These are phyloP conservation scores for Mechanitis mazaeus DNA, from an alignment of 2,888 invertebrate species.

Conservation along the genomic window DNA sequence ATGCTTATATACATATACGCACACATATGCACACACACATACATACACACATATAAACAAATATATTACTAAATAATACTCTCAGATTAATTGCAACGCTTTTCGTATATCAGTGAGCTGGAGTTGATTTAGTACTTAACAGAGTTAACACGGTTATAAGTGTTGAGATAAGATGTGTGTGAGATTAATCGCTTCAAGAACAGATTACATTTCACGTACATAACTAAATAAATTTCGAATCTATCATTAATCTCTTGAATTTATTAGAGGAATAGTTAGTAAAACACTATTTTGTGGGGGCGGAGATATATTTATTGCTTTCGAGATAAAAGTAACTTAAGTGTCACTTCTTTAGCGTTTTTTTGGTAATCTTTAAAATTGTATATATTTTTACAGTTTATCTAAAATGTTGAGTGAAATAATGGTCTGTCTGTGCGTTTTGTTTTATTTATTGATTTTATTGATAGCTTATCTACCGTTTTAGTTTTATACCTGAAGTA, in stretches of 20 bases:
- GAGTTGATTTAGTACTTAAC: slow-evolving; percentile 24
- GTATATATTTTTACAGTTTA: slow-evolving; percentile 26
- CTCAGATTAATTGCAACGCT: slow-evolving; percentile 12
- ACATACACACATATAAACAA: no score
- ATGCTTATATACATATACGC: no score
- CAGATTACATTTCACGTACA: slow-evolving; percentile 65
- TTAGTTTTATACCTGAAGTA: neutral
- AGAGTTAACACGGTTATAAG: slow-evolving; percentile 25
- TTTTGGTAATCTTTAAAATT: slow-evolving; percentile 45
- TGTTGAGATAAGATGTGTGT: slow-evolving; percentile 27
- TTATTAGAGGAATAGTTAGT: slow-evolving; percentile 59
- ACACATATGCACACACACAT: no score
- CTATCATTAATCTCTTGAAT: slow-evolving; percentile 68
- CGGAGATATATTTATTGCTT: slow-evolving; percentile 64
- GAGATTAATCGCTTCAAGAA: slow-evolving; percentile 63
- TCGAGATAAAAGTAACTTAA: slow-evolving; percentile 55
- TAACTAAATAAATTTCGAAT: slow-evolving; percentile 66
- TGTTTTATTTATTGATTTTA: slow-evolving; percentile 18
- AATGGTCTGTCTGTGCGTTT: slow-evolving; percentile 46
- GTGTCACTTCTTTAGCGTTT: slow-evolving; percentile 52
- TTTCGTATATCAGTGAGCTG: slow-evolving; percentile 14
- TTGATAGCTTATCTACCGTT: slow-evolving; percentile 11
- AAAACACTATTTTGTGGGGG: slow-evolving; percentile 55
- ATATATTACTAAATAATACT: neutral
- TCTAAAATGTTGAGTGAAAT: slow-evolving; percentile 46